These are phyloP conservation scores for Phalloptychus januarius DNA, from an alignment of 2,797 vertebrate species.

Conservation along the genomic window DNA sequence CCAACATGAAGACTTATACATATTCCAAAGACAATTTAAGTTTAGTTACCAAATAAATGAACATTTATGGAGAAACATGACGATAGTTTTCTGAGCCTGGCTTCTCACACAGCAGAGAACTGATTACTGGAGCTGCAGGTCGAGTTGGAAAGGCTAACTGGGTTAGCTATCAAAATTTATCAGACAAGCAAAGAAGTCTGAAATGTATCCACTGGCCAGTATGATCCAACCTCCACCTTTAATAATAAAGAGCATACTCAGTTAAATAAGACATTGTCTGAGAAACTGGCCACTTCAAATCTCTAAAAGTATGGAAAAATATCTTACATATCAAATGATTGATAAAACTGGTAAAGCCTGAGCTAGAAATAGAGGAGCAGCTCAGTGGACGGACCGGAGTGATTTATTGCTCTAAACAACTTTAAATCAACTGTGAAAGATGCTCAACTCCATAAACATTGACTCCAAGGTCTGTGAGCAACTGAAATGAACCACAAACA, in stretches of 20 bases:
- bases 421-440: background rate
- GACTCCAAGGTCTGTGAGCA: background rate
- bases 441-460: background rate
- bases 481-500: background rate
- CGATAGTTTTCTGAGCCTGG: background rate
- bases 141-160: background rate
- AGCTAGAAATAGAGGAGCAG: background rate
- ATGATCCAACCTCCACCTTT: background rate
- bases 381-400: background rate
- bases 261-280: background rate
- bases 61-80: background rate
- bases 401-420: background rate
- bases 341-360: background rate
- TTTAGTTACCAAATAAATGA: background rate
- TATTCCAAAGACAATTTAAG: background rate
- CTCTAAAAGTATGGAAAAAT: background rate
- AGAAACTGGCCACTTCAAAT: background rate
- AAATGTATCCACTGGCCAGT: background rate
- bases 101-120: background rate
- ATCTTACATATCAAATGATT: background rate
- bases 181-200: background rate
- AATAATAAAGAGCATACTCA: background rate
- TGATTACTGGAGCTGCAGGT: background rate
- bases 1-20: background rate
- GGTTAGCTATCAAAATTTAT: background rate